phyloP scores from a whole-genome alignment of 2,113 vertebrate species.

The Variabilichromis moorii region DNA sequence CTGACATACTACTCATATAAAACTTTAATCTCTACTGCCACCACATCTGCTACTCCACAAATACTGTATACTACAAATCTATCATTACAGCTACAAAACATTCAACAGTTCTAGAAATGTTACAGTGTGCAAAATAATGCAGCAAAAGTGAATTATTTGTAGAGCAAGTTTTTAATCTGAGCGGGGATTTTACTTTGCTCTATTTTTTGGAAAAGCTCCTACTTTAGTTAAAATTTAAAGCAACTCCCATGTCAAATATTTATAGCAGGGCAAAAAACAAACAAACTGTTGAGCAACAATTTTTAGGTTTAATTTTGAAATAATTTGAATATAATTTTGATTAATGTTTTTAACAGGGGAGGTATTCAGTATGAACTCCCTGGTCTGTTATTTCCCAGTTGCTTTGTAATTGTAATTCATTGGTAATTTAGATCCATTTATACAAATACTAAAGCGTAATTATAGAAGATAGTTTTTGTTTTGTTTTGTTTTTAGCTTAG shows the following conservation, averaged over 20 bases:
- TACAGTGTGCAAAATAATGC: neutral
- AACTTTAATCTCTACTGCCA: neutral
- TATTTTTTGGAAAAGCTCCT: neutral
- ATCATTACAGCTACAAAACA: neutral
- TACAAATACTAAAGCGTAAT: neutral
- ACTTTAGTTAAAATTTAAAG: neutral
- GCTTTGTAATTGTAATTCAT: neutral
- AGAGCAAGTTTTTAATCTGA: slow-evolving; percentile 12
- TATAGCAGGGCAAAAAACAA: neutral
- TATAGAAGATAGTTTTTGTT: neutral
- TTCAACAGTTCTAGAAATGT: neutral
- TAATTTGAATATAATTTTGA: neutral
- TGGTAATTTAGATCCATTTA: neutral
- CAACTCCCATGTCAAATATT: neutral
- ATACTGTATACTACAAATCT: neutral
- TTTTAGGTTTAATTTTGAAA: neutral
- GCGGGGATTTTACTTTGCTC: neutral
- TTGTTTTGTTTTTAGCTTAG: neutral
- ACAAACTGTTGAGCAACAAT: neutral
- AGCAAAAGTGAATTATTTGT: neutral
- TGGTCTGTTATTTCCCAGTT: neutral
- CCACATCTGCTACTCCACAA: slow-evolving; percentile 2
- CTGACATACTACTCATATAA: neutral
- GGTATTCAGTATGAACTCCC: neutral
- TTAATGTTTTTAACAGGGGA: neutral